Evolutionary conservation across 2,113 vertebrate genomes (phyloP).

Genomic region (Cyprinodon variegatus): DNA sequence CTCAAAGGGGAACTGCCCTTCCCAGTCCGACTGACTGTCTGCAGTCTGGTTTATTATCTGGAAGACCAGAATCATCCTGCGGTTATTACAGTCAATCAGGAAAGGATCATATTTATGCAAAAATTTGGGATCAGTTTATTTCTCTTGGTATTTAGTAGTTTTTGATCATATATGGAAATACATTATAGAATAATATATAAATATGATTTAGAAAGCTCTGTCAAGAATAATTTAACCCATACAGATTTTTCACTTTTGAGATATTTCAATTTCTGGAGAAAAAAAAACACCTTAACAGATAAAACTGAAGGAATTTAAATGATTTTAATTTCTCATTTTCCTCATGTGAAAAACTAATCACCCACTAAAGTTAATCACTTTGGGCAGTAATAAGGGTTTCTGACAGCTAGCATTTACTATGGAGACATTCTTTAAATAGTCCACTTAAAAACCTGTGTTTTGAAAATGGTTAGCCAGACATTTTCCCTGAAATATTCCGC

Average conservation of each 20-base stretch:
- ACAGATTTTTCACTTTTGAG: no score
- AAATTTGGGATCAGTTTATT: neutral
- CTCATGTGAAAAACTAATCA: no score
- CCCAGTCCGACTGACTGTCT: constrained; percentile 34
- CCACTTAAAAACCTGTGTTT: neutral
- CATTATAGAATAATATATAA: neutral
- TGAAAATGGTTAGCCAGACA: no score
- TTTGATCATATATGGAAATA: neutral
- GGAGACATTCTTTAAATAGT: neutral
- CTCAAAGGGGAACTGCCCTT: constrained; percentile 61
- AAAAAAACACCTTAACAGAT: no score
- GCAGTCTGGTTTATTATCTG: constrained; percentile 22
- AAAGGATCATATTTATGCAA: neutral
- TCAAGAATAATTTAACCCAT: no score
- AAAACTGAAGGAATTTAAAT: neutral
- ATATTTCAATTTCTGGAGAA: no score
- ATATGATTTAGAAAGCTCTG: neutral
- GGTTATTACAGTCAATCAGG: constrained; percentile 17
- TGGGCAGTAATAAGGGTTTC: neutral
- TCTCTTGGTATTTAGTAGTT: neutral
- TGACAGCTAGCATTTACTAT: neutral
- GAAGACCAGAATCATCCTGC: constrained; percentile 35
- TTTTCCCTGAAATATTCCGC: no score
- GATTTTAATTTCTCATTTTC: neutral
- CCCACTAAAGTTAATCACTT: neutral